Conservation (phyloP, 2,888 invertebrate genomes). For the Balanococcus diminutus region DNA sequence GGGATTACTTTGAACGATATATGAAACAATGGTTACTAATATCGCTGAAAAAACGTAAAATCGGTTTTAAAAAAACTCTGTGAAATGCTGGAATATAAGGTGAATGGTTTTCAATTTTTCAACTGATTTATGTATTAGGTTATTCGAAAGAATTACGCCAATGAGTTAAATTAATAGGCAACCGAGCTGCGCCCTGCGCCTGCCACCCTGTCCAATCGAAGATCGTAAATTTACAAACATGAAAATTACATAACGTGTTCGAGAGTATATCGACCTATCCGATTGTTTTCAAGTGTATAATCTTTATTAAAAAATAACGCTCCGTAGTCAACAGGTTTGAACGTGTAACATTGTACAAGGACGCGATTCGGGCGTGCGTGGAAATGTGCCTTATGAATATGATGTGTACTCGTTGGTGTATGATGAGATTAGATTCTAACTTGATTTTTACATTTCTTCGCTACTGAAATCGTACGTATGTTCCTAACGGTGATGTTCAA, state of each 20-base stretch:
- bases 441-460: not conserved
- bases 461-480: slow-evolving; percentile 3
- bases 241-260: not conserved
- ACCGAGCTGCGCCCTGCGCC: not conserved
- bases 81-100: not conserved
- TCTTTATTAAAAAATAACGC: not conserved
- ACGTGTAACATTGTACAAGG: slow-evolving; percentile 2
- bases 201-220: not conserved
- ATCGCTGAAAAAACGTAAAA: not conserved
- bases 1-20: slow-evolving; percentile 1
- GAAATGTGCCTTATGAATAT: not conserved
- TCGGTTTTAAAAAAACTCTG: not conserved
- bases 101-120: slow-evolving; percentile 19
- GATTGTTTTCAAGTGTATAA: not conserved
- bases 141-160: not conserved
- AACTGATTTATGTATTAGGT: not conserved
- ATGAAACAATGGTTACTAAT: slow-evolving; percentile 34
- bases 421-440: not conserved
- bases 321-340: not conserved
- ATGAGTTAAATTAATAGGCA: slow-evolving; percentile 11
- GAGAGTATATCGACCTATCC: not conserved
- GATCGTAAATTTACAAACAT: not conserved
- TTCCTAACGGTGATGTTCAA: not conserved
- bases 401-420: too few relatives aligned
- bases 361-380: not conserved